These are phyloP conservation scores for Varroa destructor DNA, from an alignment of 1,140 invertebrate genomes.

Conservation along the genomic window DNA sequence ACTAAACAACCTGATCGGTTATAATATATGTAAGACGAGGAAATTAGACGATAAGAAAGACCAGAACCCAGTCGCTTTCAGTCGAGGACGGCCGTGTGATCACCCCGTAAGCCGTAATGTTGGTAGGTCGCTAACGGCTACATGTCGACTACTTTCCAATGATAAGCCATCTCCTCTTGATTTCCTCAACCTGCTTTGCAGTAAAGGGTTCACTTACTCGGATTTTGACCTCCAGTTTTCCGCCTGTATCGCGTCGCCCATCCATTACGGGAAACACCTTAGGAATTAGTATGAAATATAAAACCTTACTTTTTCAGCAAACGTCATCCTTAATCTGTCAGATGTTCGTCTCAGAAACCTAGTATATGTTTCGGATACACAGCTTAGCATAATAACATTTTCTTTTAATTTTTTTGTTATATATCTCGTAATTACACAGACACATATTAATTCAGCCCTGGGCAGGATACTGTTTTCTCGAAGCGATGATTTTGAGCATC, in stretches of 20 bases:
- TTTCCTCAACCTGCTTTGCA: constrained; percentile 73
- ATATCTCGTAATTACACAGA: not conserved
- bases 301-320: not conserved
- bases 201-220: constrained; percentile 77
- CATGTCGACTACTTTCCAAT: constrained; percentile 40
- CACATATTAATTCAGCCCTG: no score
- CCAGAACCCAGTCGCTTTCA: no score
- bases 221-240: constrained; percentile 78
- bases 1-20: no score
- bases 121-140: not conserved
- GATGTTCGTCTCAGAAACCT: not conserved
- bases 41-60: no score
- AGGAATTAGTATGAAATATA: constrained; percentile 31
- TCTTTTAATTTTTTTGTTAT: constrained; percentile 3
- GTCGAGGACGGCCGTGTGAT: no score
- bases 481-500: no score
- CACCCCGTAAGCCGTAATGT: not conserved
- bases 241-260: constrained; percentile 62
- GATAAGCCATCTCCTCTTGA: constrained; percentile 81
- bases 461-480: no score
- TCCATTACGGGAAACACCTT: constrained; percentile 59
- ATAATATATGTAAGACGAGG: no score
- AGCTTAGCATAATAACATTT: constrained; percentile 27
- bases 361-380: not conserved
- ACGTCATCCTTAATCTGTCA: no score